Evolutionary conservation across 2,113 vertebrate genomes (phyloP).

Genomic region (Malaclemys terrapin): DNA sequence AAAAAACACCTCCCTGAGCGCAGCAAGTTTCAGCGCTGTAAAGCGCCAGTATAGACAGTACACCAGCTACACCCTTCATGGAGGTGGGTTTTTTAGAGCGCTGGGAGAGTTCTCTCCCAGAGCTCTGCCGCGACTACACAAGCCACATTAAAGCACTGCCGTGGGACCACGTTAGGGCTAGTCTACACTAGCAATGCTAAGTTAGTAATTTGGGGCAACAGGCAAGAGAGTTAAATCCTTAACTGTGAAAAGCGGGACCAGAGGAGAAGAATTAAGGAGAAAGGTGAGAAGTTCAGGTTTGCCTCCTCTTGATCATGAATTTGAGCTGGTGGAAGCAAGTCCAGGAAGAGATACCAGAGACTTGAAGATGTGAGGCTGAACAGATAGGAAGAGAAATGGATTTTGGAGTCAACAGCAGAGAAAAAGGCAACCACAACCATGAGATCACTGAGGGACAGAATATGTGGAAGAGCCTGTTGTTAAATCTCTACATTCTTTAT

Average conservation of each 20-base stretch:
- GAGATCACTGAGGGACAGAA: not conserved
- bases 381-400: not conserved
- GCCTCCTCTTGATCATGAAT: not conserved
- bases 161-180: too few species aligned
- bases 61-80: too few species aligned
- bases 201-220: not conserved
- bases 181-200: too few species aligned
- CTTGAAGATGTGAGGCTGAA: rapidly evolving
- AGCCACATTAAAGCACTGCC: too few species aligned
- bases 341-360: not conserved
- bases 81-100: too few species aligned
- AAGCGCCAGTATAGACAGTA: too few species aligned
- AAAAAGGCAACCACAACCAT: not conserved
- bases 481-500: not conserved
- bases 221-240: not conserved
- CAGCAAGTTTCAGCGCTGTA: too few species aligned
- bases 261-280: not conserved
- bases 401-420: not conserved
- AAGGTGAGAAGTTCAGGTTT: not conserved
- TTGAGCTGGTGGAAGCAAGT: rapidly evolving
- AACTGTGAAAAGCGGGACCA: not conserved
- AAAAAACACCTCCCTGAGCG: too few species aligned
- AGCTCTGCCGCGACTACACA: too few species aligned
- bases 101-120: too few species aligned
- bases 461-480: not conserved